These are phyloP conservation scores for Ceyx erithaca DNA, from an alignment of 2,797 vertebrate species.

Conservation along the genomic window DNA sequence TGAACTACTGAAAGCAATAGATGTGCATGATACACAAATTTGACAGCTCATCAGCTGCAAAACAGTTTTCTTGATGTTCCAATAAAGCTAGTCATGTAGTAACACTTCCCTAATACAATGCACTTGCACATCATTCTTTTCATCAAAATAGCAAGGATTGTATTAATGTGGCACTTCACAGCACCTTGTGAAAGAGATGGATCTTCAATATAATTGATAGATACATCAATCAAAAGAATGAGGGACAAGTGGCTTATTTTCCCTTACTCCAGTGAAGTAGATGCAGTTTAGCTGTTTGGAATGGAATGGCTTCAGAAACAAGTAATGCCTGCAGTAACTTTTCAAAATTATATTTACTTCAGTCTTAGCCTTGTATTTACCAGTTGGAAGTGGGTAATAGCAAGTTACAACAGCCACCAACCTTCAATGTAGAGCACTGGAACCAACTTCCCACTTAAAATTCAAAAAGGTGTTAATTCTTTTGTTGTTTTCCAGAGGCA, in stretches of 20 bases:
- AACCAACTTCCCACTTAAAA: background rate
- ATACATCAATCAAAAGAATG: background rate
- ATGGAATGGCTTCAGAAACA: background rate
- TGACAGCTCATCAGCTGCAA: conserved; percentile 11
- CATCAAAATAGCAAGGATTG: conserved; percentile 27
- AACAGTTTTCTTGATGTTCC: background rate
- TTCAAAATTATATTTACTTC: background rate
- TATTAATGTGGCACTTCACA: conserved; percentile 11
- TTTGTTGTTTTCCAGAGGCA: background rate
- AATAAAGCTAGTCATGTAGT: background rate
- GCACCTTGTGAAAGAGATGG: background rate
- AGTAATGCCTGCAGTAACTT: background rate
- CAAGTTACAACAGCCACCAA: background rate
- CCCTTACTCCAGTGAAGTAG: background rate
- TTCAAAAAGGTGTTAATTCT: background rate
- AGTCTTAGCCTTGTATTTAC: background rate
- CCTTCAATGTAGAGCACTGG: background rate
- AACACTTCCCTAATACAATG: background rate
- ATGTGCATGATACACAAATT: background rate
- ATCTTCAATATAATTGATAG: background rate
- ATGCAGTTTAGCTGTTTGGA: background rate
- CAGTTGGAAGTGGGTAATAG: background rate
- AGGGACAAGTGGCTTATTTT: background rate
- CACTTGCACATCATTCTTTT: background rate
- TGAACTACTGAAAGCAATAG: background rate